Base-by-base conservation (phyloP, 2,888 invertebrate species). In the Hirtodrosophila confusa region DNA sequence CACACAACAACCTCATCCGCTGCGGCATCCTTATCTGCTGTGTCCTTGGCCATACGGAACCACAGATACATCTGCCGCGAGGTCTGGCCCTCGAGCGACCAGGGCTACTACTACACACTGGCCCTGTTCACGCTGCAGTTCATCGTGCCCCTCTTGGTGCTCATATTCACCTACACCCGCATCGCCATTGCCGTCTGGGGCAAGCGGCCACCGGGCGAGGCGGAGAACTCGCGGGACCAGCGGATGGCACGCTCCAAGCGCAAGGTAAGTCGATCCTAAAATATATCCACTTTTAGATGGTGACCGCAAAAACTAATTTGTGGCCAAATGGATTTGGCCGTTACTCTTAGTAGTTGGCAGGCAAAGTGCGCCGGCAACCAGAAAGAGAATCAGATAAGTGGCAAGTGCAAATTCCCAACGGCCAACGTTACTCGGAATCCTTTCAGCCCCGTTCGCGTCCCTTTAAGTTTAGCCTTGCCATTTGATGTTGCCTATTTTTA, bases 101-200 rank as follows among this genome's bases (percentile, higher is more conserved):
- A 95, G 79, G 94, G 94, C 76, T 93, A 94, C 83, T 94, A 94
- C 75, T 98, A 97, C 91, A 95, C 96, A 1, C 93, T 95, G 85
- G 94, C 95, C 0, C 92, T 98, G 69, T 93, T 97, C 92, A 93
- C 95, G 40, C 93, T 97, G 49, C 98, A 98, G 91, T 98, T 97
- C 90, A 93, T 96, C 66, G 93, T 97, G 70, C 98, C 98, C 0
- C 92, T 97, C 69, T 90, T 93, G 24, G 96, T 97, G 39, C 93
- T 98, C 11, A 93, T 97, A 60, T 96, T 95, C 90, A 97, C 97
- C 0, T 98, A 98, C 90, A 94, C 95, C 1, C 94, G 96, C 75
- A 98, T 98, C 66, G 97, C 96, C 0, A 93, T 95, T 48, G 95
- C 96, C 10, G 96, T 98, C 43, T 97, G 97, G 97, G 96, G 96